phyloP scores from a whole-genome alignment of 2,888 invertebrate species.

The Spodoptera picta region DNA sequence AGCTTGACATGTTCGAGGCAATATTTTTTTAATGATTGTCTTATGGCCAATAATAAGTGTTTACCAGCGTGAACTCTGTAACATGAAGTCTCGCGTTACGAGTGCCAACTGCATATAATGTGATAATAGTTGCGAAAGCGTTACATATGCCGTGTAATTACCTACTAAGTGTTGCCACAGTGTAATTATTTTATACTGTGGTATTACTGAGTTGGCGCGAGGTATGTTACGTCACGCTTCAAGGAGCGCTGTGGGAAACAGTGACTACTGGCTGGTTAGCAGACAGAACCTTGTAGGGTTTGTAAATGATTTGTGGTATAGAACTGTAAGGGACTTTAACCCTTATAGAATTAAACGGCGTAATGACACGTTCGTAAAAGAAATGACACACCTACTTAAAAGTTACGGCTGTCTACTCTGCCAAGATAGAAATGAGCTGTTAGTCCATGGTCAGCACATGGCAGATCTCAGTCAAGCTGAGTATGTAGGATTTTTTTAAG shows the following conservation, averaged over 20 bases:
- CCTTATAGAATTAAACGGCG: no score
- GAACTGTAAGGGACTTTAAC: no score
- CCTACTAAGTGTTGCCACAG: conserved; percentile 19
- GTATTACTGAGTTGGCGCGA: conserved; percentile 5
- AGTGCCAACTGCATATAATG: background rate
- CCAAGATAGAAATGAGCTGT: no score
- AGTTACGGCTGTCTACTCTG: no score
- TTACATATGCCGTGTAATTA: conserved; percentile 17
- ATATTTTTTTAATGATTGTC: background rate
- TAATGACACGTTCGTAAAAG: no score
- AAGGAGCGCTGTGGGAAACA: conserved; percentile 35
- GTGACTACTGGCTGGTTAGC: background rate
- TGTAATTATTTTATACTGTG: no score
- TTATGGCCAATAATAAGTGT: conserved; percentile 6
- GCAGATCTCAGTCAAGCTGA: no score
- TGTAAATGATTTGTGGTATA: no score
- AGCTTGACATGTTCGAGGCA: background rate
- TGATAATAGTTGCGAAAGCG: conserved; percentile 33
- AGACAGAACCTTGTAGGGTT: no score
- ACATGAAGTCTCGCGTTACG: conserved; percentile 20
- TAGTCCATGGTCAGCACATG: no score
- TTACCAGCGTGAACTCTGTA: conserved; percentile 20
- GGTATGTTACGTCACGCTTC: conserved; percentile 22
- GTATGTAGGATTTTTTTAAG: no score
- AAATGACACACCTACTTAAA: no score